Percentiles rank a stretch among this genome's conserved stretches.
These are phyloP conservation scores for Sylvietta virens DNA, from an alignment of 2,113 vertebrate genomes.

Conservation along the genomic window DNA sequence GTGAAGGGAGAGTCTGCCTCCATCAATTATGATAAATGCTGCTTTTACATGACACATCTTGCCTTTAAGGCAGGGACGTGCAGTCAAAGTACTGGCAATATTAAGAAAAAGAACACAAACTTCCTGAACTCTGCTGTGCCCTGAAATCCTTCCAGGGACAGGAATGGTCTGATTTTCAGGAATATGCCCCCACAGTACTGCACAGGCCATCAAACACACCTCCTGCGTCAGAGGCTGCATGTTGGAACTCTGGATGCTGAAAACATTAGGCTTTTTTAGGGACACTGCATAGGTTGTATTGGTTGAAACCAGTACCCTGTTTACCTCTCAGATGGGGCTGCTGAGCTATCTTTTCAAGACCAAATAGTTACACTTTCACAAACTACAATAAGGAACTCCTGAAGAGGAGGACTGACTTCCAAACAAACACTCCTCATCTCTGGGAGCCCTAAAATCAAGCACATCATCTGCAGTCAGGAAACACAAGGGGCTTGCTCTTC, in stretches of 20 bases:
- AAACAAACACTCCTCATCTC: neutral
- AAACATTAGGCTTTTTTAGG: too few relatives aligned
- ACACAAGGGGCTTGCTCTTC: neutral
- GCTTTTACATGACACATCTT: neutral
- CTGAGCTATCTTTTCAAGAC: neutral
- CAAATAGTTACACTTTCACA: neutral
- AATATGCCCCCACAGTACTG: neutral
- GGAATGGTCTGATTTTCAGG: neutral
- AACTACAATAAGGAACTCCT: neutral
- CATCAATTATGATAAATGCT: neutral
- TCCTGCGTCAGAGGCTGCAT: neutral
- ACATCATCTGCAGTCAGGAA: neutral
- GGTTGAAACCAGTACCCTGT: neutral
- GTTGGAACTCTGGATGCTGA: too few relatives aligned
- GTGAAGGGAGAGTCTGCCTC: neutral
- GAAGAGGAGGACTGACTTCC: neutral
- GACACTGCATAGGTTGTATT: accelerated
- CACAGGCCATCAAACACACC: neutral
- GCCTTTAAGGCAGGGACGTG: accelerated
- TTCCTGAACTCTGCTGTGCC: neutral
- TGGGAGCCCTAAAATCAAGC: neutral
- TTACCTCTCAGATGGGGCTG: neutral
- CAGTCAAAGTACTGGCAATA: neutral
- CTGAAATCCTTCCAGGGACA: neutral
- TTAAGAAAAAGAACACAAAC: neutral